Evolutionary conservation across 2,888 invertebrate species (phyloP).

Genomic region (Nebria brevicollis): DNA sequence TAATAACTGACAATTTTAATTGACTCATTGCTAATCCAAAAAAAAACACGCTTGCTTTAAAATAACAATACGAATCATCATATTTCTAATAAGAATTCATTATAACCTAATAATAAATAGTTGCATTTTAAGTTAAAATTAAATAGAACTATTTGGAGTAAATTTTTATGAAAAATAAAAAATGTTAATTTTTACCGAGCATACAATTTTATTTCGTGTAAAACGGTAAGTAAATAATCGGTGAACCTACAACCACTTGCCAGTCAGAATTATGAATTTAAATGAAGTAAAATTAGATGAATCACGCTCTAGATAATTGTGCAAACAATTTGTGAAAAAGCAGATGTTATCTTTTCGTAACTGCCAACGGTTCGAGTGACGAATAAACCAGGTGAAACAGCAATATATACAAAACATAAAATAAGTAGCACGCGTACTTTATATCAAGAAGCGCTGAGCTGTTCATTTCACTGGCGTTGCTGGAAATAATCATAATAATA

Average conservation of each 20-base stretch:
- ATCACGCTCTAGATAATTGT: slow-evolving; percentile 17
- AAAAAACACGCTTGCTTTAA: background rate
- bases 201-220: background rate
- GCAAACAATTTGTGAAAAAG: slow-evolving; percentile 5
- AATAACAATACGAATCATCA: background rate
- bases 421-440: slow-evolving; percentile 33
- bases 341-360: slow-evolving; percentile 13
- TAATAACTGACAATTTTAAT: background rate
- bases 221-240: background rate
- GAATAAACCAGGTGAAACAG: slow-evolving; percentile 17
- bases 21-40: background rate
- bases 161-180: too few species aligned
- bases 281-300: slow-evolving; percentile 18
- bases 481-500: slow-evolving; percentile 10
- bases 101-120: too few species aligned
- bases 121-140: too few species aligned
- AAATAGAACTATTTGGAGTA: too few species aligned
- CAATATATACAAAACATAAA: slow-evolving; percentile 2
- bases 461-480: slow-evolving; percentile 31
- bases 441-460: slow-evolving; percentile 29
- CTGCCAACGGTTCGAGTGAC: background rate
- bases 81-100: background rate
- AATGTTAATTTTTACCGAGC: background rate
- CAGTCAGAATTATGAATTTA: slow-evolving; percentile 8
- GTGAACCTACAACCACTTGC: background rate